Conservation (phyloP, 2,113 vertebrate species). For the chimpanzee (Pan troglodytes) region NHGRI_mPanTro3-v2.1_pri NC_072403.2:149873501-149874000, state of each 20-base stretch:
- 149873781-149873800: not conserved
- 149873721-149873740: too few relatives aligned
- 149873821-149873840: not conserved
- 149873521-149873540: accelerated
- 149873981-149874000: not conserved
- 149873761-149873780: not conserved
- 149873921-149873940: not conserved
- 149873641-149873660: not conserved
- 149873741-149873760: not conserved
- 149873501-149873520: not conserved
- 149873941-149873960: not conserved
- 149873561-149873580: not conserved
- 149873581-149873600: accelerated
- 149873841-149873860: not conserved
- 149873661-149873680: accelerated
- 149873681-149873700: not conserved
- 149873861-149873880: not conserved
- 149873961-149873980: not conserved
- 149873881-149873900: not conserved
- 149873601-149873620: not conserved
- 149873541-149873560: not conserved
- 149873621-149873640: not conserved
- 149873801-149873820: not conserved
- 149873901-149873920: not conserved
- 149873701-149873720: not conserved